These are phyloP conservation scores for Coleophora deauratella DNA, from an alignment of 2,888 invertebrate species.

Conservation along the genomic window DNA sequence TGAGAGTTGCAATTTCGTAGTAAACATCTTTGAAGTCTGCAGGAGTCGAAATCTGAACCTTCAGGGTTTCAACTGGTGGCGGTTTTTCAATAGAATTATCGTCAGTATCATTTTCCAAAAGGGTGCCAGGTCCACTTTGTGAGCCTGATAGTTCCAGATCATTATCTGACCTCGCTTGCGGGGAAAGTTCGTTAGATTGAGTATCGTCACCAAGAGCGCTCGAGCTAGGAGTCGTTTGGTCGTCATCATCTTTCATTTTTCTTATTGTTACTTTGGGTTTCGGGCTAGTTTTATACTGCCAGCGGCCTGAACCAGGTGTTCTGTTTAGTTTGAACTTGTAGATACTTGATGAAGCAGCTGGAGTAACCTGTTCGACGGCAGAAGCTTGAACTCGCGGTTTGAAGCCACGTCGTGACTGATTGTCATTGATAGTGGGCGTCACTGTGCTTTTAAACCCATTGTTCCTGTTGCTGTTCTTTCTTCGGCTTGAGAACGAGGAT, in stretches of 20 bases:
- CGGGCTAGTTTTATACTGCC: conserved; percentile 93
- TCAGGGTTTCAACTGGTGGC: conserved; percentile 84
- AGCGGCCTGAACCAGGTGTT: conserved; percentile 87
- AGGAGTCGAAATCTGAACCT: conserved; percentile 91
- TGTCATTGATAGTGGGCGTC: conserved; percentile 53
- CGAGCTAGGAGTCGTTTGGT: conserved; percentile 57
- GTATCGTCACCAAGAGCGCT: conserved; percentile 57
- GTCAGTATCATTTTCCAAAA: conserved; percentile 76
- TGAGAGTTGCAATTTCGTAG: conserved; percentile 92
- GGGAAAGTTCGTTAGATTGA: conserved; percentile 70
- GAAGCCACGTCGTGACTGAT: conserved; percentile 76
- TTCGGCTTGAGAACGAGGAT: conserved; percentile 67
- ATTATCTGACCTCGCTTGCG: conserved; percentile 71
- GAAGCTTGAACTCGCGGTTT: conserved; percentile 78
- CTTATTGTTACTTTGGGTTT: conserved; percentile 89
- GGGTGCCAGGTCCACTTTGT: conserved; percentile 73
- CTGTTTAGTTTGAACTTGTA: conserved; percentile 89
- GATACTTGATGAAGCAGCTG: conserved; percentile 74
- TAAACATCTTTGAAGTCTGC: conserved; percentile 89
- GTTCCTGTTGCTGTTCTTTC: conserved; percentile 58
- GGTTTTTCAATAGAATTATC: conserved; percentile 78
- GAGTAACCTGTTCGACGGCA: conserved; percentile 67
- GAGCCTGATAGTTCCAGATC: conserved; percentile 85
- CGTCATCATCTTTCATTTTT: conserved; percentile 76
- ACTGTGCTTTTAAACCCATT: conserved; percentile 57